Evolutionary conservation across 2,888 invertebrate genomes (phyloP).

Genomic region (Acronicta aceris): DNA sequence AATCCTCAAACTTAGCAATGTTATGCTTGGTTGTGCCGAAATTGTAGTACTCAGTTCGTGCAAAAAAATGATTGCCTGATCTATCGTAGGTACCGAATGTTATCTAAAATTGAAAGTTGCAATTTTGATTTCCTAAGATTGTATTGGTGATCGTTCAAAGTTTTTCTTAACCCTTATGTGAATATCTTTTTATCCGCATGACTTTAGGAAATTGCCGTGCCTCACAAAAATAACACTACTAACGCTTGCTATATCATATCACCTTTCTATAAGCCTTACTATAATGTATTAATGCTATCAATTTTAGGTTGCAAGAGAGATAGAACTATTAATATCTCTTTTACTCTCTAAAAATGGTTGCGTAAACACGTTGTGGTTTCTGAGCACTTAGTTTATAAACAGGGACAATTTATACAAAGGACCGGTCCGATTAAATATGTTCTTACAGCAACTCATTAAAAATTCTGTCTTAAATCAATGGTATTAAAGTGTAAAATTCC

Average conservation of each 20-base stretch:
- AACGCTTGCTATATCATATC: slow-evolving; percentile 20
- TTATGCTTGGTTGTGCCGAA: slow-evolving; percentile 1
- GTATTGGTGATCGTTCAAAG: neutral
- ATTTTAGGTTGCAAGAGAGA: too few relatives aligned
- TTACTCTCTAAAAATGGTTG: too few relatives aligned
- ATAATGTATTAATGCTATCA: too few relatives aligned
- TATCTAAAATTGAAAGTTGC: neutral
- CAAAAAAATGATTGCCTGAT: slow-evolving; percentile 27
- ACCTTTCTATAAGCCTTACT: too few relatives aligned
- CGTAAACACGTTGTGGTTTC: neutral
- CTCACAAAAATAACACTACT: slow-evolving; percentile 18
- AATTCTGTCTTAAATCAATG: slow-evolving; percentile 12
- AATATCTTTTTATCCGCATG: slow-evolving; percentile 2
- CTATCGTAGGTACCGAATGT: slow-evolving; percentile 1
- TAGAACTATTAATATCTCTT: too few relatives aligned
- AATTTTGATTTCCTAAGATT: slow-evolving; percentile 7
- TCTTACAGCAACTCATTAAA: slow-evolving; percentile 40
- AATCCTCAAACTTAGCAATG: too few relatives aligned
- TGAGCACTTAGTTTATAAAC: slow-evolving; percentile 23
- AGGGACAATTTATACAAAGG: slow-evolving; percentile 25
- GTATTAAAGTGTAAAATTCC: slow-evolving; percentile 50
- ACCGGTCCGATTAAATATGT: slow-evolving; percentile 42
- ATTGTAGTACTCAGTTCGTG: neutral
- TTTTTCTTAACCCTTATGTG: too few relatives aligned
- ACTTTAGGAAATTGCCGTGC: slow-evolving; percentile 1